Conservation (phyloP, 1,140 invertebrate species). For the Dreissena polymorpha region DNA sequence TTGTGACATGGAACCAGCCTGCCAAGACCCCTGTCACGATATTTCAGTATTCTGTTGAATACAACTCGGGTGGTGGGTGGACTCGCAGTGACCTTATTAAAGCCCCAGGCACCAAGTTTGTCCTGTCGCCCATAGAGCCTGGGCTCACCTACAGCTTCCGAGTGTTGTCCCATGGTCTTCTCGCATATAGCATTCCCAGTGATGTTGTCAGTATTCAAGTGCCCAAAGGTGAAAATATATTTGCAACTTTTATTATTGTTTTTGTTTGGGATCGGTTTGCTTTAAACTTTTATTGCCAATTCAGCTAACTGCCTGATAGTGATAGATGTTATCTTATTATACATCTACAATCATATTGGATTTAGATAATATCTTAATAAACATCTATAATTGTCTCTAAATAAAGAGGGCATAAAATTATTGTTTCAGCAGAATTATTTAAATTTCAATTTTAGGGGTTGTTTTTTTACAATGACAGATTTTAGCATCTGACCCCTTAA, state of each 20-base stretch:
- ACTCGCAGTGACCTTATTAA: slow-evolving; percentile 83
- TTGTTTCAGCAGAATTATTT: too few species aligned
- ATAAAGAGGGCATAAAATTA: too few species aligned
- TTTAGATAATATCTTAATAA: too few species aligned
- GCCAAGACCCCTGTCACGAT: slow-evolving; percentile 86
- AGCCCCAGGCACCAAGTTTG: background rate
- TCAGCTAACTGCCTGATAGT: too few species aligned
- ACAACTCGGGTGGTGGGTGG: slow-evolving; percentile 91
- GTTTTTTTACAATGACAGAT: too few species aligned
- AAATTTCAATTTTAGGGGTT: too few species aligned
- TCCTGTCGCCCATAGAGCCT: slow-evolving; percentile 35
- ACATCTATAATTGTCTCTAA: too few species aligned
- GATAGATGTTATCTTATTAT: too few species aligned
- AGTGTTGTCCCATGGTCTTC: slow-evolving; percentile 61
- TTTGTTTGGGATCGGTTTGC: background rate
- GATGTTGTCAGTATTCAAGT: slow-evolving; percentile 54
- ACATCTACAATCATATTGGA: too few species aligned
- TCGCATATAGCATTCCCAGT: slow-evolving; percentile 60
- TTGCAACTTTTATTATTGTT: slow-evolving; percentile 6
- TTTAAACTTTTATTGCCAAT: too few species aligned
- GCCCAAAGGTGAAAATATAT: slow-evolving; percentile 44
- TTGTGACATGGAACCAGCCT: slow-evolving; percentile 91
- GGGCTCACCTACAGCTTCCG: slow-evolving; percentile 61
- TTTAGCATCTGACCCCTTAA: too few species aligned
- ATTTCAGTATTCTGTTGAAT: slow-evolving; percentile 86